Evolutionary conservation across 2,888 invertebrate species (phyloP).

Genomic region (Oxycera nigricornis): DNA sequence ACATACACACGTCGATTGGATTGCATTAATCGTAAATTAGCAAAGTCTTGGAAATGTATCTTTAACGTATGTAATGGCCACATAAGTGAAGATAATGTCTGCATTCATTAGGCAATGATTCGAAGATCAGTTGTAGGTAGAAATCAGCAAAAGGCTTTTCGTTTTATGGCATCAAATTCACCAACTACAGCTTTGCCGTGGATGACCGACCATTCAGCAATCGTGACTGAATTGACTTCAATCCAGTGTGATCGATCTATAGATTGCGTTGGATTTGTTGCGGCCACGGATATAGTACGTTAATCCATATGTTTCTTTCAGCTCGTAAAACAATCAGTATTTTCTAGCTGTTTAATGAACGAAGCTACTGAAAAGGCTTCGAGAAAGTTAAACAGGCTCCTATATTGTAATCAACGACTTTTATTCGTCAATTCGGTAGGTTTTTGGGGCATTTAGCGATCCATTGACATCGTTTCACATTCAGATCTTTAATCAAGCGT

Average conservation of each 20-base stretch:
- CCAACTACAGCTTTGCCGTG: neutral
- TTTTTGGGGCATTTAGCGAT: too few relatives aligned
- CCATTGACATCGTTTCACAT: too few relatives aligned
- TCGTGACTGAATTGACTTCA: neutral
- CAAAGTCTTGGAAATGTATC: neutral
- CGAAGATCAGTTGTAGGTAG: neutral
- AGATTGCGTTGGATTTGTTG: neutral
- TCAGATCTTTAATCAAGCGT: too few relatives aligned
- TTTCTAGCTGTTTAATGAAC: neutral
- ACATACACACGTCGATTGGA: neutral
- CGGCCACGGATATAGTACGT: neutral
- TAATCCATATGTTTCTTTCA: neutral
- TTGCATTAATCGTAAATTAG: neutral
- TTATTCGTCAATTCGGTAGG: neutral
- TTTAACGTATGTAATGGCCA: neutral
- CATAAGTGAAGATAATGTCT: neutral
- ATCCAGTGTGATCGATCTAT: neutral
- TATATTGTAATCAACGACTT: neutral
- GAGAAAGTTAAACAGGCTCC: neutral
- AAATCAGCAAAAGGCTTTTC: neutral
- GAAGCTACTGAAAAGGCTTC: neutral
- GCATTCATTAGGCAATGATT: neutral
- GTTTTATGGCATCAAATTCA: neutral
- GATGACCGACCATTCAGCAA: neutral
- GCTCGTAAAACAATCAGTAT: neutral